These are phyloP conservation scores for Ceryle rudis DNA, from an alignment of 2,797 vertebrate genomes.

Conservation along the genomic window DNA sequence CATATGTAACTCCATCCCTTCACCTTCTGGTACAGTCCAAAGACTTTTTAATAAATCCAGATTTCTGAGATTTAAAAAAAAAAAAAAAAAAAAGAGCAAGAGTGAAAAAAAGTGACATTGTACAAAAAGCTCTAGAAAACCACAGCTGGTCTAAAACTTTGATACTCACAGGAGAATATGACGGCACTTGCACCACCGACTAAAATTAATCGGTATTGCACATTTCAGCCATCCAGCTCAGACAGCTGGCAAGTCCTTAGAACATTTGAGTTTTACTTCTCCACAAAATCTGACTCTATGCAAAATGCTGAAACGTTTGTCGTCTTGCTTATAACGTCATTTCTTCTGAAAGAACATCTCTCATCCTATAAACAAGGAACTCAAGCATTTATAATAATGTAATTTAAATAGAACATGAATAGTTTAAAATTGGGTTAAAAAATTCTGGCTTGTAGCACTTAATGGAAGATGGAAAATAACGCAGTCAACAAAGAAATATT, in stretches of 20 bases:
- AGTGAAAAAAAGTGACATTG: background rate
- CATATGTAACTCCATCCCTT: background rate
- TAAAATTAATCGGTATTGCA: background rate
- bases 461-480: conserved; percentile 44
- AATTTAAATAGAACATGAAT: background rate
- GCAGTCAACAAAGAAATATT: conserved; percentile 46
- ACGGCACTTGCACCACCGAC: background rate
- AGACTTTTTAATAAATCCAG: background rate
- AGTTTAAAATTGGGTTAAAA: conserved; percentile 34
- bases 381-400: background rate
- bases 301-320: background rate
- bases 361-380: background rate
- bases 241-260: background rate
- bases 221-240: background rate
- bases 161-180: background rate
- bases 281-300: background rate
- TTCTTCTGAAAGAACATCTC: background rate
- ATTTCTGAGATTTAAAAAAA: background rate
- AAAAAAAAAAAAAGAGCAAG: background rate
- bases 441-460: background rate
- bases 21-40: background rate
- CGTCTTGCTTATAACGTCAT: background rate
- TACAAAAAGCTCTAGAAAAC: background rate
- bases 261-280: background rate
- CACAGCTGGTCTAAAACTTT: background rate